These are phyloP conservation scores for Eurosta solidaginis DNA, from an alignment of 1,140 invertebrate species.

Conservation along the genomic window DNA sequence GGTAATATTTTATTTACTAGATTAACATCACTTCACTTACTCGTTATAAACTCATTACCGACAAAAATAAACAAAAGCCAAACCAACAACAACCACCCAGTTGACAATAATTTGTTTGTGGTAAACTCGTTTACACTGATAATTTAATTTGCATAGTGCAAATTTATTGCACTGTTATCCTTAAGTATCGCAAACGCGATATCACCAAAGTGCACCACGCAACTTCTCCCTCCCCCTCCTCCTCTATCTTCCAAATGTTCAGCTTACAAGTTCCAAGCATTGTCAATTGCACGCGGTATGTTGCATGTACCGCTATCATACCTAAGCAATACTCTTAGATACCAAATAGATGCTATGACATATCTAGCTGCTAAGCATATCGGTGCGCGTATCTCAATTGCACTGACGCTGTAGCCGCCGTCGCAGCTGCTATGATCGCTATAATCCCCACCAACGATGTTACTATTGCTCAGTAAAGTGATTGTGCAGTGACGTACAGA, in stretches of 20 bases:
- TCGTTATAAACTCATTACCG: neutral
- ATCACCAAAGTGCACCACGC: neutral
- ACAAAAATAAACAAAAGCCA: neutral
- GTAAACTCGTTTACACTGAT: conserved; percentile 27
- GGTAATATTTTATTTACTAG: no score
- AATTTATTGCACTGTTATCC: conserved; percentile 25
- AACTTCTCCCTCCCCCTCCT: neutral
- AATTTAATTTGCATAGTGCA: conserved; percentile 28
- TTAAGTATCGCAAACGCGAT: conserved; percentile 5
- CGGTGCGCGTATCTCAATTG: conserved; percentile 3
- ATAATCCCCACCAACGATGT: no score
- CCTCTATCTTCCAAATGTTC: neutral
- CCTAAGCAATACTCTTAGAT: neutral
- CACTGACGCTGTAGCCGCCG: neutral
- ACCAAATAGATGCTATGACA: no score
- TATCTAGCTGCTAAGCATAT: neutral
- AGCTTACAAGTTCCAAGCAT: neutral
- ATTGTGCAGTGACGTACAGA: conserved; percentile 7
- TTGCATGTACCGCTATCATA: conserved; percentile 17
- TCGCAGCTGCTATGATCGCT: no score
- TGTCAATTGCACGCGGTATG: neutral
- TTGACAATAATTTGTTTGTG: conserved; percentile 14
- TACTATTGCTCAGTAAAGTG: neutral
- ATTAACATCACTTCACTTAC: no score
- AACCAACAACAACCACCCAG: neutral